These are phyloP conservation scores for Etheostoma cragini DNA, from an alignment of 2,113 vertebrate genomes.

Conservation along the genomic window DNA sequence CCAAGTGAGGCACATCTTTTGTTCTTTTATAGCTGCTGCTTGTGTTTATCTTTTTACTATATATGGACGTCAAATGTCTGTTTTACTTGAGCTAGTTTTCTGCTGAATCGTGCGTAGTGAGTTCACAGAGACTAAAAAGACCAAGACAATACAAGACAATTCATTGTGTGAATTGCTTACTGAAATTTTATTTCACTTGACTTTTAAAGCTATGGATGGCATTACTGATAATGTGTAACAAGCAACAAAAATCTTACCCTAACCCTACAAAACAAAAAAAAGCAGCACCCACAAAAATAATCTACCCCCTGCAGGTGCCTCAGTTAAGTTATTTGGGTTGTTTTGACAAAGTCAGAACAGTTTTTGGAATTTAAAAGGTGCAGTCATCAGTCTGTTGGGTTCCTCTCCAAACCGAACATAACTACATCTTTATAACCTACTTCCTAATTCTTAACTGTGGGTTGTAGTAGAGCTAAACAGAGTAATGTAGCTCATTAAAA, in stretches of 20 bases:
- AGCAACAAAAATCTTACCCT: not conserved
- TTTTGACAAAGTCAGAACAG: not conserved
- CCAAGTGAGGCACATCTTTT: too few species aligned
- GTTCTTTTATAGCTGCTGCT: not conserved
- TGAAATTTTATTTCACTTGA: not conserved
- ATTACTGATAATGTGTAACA: too few species aligned
- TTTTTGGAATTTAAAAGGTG: not conserved
- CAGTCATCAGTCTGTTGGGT: not conserved
- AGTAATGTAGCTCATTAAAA: constrained; percentile 34
- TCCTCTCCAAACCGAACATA: not conserved
- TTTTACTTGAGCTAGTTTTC: not conserved
- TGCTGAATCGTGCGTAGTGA: not conserved
- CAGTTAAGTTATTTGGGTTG: not conserved
- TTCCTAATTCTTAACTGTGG: not conserved
- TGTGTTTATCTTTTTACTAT: not conserved
- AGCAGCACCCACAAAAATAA: not conserved
- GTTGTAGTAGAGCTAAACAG: not conserved
- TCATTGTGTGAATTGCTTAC: not conserved
- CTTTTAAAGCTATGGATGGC: too few species aligned
- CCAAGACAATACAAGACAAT: not conserved
- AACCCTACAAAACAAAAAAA: not conserved
- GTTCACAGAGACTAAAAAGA: not conserved
- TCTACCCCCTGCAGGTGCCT: not conserved
- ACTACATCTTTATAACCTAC: not conserved
- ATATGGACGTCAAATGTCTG: not conserved